Percentiles rank a stretch among this genome's conserved stretches.
These are phyloP conservation scores for Theropithecus gelada DNA, from an alignment of 2,113 vertebrate genomes.

Conservation along the genomic window DNA sequence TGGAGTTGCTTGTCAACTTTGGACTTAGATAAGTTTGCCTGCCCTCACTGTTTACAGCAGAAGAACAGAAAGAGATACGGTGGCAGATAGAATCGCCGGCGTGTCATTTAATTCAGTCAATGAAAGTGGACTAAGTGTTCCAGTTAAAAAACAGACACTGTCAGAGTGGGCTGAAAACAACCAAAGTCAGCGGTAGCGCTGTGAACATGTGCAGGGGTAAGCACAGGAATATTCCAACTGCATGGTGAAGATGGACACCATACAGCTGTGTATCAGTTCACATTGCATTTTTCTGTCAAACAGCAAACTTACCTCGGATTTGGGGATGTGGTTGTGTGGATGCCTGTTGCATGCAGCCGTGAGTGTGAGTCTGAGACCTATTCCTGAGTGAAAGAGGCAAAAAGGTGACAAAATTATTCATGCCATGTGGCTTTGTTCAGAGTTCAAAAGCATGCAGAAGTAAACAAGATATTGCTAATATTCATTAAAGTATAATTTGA, in stretches of 20 bases:
- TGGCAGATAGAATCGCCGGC: rapidly evolving
- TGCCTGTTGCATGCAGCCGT: too few relatives aligned
- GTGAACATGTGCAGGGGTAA: too few relatives aligned
- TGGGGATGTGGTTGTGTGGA: not conserved
- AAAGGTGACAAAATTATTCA: too few relatives aligned
- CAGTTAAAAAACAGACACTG: not conserved
- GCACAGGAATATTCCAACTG: rapidly evolving
- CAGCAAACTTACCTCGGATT: not conserved
- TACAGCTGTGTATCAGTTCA: not conserved
- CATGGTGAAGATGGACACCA: rapidly evolving
- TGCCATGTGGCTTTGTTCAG: not conserved
- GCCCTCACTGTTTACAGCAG: rapidly evolving
- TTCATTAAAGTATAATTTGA: not conserved
- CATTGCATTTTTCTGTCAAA: not conserved
- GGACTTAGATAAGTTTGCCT: too few relatives aligned
- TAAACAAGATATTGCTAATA: not conserved
- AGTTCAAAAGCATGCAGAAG: not conserved
- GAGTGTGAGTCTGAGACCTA: rapidly evolving
- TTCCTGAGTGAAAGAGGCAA: not conserved
- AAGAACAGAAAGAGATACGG: not conserved
- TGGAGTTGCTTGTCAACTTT: too few relatives aligned
- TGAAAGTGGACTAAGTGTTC: not conserved
- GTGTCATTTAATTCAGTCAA: not conserved
- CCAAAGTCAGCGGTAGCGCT: rapidly evolving
- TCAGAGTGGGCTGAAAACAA: too few relatives aligned